These are phyloP conservation scores for Epirrhoe alternata DNA, from an alignment of 2,888 invertebrate genomes.

Conservation along the genomic window DNA sequence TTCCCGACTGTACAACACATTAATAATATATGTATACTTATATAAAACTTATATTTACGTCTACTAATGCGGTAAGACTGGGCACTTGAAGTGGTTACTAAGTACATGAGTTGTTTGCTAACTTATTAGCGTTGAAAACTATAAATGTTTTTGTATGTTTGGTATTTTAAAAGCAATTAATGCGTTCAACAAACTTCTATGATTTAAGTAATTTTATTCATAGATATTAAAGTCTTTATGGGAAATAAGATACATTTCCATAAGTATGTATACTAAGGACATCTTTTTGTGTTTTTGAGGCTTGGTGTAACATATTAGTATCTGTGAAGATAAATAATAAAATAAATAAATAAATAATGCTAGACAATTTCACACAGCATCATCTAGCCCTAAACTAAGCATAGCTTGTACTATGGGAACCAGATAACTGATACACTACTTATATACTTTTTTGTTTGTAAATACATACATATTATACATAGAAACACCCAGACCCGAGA, in stretches of 20 bases:
- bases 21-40: constrained; percentile 34
- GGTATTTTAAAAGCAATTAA: constrained; percentile 1
- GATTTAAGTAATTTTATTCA: neutral
- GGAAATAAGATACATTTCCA: neutral
- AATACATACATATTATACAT: no score
- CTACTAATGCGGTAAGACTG: constrained; percentile 35
- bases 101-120: constrained; percentile 31
- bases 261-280: neutral
- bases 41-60: constrained; percentile 25
- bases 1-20: constrained; percentile 20
- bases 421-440: no score
- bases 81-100: constrained; percentile 34
- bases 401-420: no score
- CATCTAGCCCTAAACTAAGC: no score
- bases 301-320: no score
- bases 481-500: no score
- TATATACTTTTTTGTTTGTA: no score
- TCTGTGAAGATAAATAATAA: no score
- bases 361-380: no score
- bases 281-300: no score
- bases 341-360: no score
- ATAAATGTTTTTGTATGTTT: constrained; percentile 2
- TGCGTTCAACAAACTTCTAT: neutral
- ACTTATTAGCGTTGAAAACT: constrained; percentile 24
- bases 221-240: neutral